Evolutionary conservation across 64 coral and sea anemone species (phyloP).

Genomic region (Dendrophyllia cribrosa): DNA sequence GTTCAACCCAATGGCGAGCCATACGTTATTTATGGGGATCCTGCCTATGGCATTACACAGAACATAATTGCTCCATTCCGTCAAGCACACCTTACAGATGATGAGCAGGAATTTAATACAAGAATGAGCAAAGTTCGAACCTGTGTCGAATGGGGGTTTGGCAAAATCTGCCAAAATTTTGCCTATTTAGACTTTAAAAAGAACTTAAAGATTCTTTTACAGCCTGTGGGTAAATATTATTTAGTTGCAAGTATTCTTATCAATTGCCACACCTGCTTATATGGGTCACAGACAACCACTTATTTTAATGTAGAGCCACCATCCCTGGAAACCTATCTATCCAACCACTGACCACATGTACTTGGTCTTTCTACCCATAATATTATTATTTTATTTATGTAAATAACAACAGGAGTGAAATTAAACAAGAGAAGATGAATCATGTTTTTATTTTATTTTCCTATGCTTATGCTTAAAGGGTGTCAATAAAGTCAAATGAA

Average conservation of each 20-base stretch:
- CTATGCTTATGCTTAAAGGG: constrained; percentile 40
- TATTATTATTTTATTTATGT: constrained; percentile 48
- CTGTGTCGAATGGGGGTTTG: constrained; percentile 69
- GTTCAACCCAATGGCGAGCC: constrained; percentile 66
- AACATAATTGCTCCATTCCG: constrained; percentile 72
- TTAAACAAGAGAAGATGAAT: constrained; percentile 65
- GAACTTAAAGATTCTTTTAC: constrained; percentile 34
- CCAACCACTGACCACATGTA: neutral
- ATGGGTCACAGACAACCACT: constrained; percentile 22
- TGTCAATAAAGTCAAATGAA: constrained; percentile 56
- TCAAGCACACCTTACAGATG: constrained; percentile 60
- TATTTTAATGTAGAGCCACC: constrained; percentile 12
- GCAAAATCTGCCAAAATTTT: constrained; percentile 63
- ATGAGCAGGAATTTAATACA: constrained; percentile 69
- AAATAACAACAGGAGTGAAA: constrained; percentile 66
- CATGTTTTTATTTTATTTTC: constrained; percentile 57
- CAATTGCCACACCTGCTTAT: constrained; percentile 54
- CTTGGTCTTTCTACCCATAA: constrained; percentile 24
- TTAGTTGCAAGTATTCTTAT: constrained; percentile 59
- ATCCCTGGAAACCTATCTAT: constrained; percentile 41
- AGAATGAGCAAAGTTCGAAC: constrained; percentile 64
- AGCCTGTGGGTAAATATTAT: constrained; percentile 70
- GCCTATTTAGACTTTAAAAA: constrained; percentile 55
- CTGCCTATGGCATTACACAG: constrained; percentile 68
- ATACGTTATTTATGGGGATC: constrained; percentile 70